These are phyloP conservation scores for Propithecus deckenii DNA, from an alignment of 2,797 vertebrate species.

Conservation along the genomic window DNA sequence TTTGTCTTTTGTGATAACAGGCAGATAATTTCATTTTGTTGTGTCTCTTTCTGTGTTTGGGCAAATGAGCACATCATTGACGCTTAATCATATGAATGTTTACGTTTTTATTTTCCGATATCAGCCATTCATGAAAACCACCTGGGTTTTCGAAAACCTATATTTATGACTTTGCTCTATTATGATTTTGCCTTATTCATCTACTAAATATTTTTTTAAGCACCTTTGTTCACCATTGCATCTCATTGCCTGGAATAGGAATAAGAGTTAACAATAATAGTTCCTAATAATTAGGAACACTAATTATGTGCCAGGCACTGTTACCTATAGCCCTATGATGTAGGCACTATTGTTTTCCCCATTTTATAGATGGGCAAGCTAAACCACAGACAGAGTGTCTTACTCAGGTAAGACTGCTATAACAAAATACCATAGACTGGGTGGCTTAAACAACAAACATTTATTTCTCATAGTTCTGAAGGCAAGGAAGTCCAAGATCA, in stretches of 20 bases:
- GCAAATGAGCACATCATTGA: slow-evolving; percentile 19
- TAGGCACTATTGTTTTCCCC: not conserved
- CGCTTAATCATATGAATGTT: slow-evolving; percentile 48
- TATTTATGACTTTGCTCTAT: not conserved
- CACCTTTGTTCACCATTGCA: not conserved
- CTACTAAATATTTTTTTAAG: slow-evolving; percentile 53
- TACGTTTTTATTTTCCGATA: slow-evolving; percentile 57
- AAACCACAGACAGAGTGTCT: not conserved
- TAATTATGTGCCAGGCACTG: not conserved
- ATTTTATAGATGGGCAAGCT: slow-evolving; percentile 12
- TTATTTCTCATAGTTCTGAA: not conserved
- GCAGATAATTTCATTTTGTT: slow-evolving; percentile 33
- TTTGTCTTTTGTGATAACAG: slow-evolving; percentile 23
- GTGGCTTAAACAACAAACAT: not conserved
- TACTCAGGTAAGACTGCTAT: not conserved
- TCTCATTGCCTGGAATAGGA: not conserved
- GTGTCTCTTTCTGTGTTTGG: slow-evolving; percentile 20
- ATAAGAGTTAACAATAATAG: not conserved
- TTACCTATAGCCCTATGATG: not conserved
- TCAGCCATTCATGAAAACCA: slow-evolving; percentile 61
- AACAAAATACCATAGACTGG: not conserved
- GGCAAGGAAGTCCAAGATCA: not conserved
- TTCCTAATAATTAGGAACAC: slow-evolving; percentile 17
- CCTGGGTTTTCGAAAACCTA: slow-evolving; percentile 42
- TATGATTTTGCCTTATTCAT: slow-evolving; percentile 51